A percentile compares a stretch with the other conserved stretches of the same genome.
Conservation (phyloP, 2,113 vertebrate genomes). For the Porphyrio hochstetteri region DNA sequence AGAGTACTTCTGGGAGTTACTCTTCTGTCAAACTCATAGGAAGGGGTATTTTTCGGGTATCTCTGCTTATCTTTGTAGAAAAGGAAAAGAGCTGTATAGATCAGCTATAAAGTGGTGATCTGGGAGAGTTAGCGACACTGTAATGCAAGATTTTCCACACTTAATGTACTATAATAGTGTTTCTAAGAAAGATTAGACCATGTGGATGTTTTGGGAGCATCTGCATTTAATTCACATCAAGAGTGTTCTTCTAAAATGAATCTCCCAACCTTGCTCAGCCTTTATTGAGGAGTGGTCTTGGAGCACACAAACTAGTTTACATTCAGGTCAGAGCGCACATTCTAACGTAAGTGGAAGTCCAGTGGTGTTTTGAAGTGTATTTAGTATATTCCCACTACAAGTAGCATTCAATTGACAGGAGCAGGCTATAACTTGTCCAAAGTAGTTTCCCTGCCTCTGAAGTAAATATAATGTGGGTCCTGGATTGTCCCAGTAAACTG, state of each 20-base stretch:
- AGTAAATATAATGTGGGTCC: background rate
- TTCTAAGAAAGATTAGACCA: background rate
- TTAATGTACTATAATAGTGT: background rate
- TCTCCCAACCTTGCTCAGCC: background rate
- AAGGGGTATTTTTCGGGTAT: background rate
- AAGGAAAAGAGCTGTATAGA: background rate
- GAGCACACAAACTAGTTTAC: background rate
- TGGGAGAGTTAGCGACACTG: background rate
- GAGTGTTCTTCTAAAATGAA: background rate
- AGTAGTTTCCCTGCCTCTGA: background rate
- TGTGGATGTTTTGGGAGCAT: background rate
- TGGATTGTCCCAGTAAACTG: background rate
- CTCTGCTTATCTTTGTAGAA: background rate
- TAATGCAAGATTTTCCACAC: background rate
- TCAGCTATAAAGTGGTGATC: background rate
- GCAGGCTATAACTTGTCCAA: background rate
- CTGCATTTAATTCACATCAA: background rate
- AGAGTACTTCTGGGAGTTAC: background rate
- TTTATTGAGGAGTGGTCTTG: background rate
- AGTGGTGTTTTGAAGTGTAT: background rate
- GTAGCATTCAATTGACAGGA: background rate
- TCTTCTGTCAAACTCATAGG: background rate
- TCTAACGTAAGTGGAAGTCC: background rate
- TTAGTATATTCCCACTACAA: background rate
- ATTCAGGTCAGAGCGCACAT: background rate